Conservation (phyloP, 1,140 invertebrate species). For the Latrodectus geometricus region DNA sequence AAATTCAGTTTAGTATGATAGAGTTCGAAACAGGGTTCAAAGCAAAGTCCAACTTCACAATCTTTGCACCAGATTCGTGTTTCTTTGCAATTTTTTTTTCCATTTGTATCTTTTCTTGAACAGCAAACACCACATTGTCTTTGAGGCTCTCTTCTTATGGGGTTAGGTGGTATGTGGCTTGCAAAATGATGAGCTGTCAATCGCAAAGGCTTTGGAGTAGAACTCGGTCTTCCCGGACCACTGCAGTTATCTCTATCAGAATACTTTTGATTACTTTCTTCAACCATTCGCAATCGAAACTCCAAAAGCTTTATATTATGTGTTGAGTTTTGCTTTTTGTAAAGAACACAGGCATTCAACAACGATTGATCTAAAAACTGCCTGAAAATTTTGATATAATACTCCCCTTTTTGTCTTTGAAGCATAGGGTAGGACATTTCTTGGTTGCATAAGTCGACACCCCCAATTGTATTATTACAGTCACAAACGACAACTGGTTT, state of each 20-base stretch:
- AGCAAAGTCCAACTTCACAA: too few relatives aligned
- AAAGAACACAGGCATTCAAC: neutral
- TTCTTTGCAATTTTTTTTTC: too few relatives aligned
- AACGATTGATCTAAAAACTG: neutral
- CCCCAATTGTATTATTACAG: constrained; percentile 4
- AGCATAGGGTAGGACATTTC: neutral
- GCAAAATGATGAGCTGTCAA: too few relatives aligned
- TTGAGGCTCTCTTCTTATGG: too few relatives aligned
- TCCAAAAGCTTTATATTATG: constrained; percentile 16
- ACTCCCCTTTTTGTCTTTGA: neutral
- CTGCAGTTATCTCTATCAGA: neutral
- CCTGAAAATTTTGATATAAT: neutral
- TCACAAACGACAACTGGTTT: constrained; percentile 15
- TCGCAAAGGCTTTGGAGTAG: too few relatives aligned
- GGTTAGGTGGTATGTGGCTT: too few relatives aligned
- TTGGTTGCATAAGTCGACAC: constrained; percentile 4
- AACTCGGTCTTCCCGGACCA: neutral
- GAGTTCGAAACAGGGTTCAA: too few relatives aligned
- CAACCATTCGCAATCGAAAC: constrained; percentile 8
- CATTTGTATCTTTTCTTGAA: too few relatives aligned
- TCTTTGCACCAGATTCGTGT: too few relatives aligned
- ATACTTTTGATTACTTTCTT: constrained; percentile 21
- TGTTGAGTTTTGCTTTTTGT: too few relatives aligned
- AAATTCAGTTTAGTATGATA: too few relatives aligned
- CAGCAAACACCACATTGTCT: too few relatives aligned